Base-by-base conservation (phyloP, 2,888 invertebrate species). In the Hydrotaea cyrtoneurina region DNA sequence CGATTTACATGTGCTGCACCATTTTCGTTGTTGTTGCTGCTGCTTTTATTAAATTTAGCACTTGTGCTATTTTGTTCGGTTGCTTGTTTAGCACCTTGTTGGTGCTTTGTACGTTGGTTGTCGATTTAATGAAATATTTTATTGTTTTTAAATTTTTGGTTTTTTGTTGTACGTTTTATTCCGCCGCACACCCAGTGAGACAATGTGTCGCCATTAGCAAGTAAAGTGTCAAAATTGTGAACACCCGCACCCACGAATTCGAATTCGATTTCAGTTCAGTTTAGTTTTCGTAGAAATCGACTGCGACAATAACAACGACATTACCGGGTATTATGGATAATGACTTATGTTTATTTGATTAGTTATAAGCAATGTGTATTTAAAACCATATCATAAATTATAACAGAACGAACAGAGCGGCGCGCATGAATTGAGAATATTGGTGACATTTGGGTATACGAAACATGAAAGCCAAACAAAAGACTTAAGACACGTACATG, bases 201-300 rank as follows among this genome's bases (percentile, higher is more conserved):
- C 85, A 78, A 74, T 71, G 80, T 86, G 86, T 86, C 86, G 86
- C 86, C 86, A 86, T 82, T 85, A 85, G 86, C 80, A 21, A 66
- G 69, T 57, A 76, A 78, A 80, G 79, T 85, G 82, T 85, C 80
- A 81, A 77, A 85, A 85, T 81, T 84, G 79, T 85, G 78, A 83
- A 83, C 86, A 83, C 86, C 86, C 85, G 86, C 86, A 79, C 86
- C 86, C 83, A 84, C 26, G 62, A 62, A 31, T 62, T 36, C 31
- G 36, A 62, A 31, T 62, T 62, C 31, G 62, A 3, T 62, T 7
- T 15, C 26, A 15, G n/a, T 31, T 62, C n/a, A 1, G n/a, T 50
- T 50, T 1, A n/a, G 59, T 59, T 59, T 59, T 62, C 62, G 62
- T n/a, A 62, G 62, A 31, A 62, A 62, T 36, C n/a, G 1, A 62